phyloP scores from a whole-genome alignment of 2,797 vertebrate species.

The Vireo griseus region DNA sequence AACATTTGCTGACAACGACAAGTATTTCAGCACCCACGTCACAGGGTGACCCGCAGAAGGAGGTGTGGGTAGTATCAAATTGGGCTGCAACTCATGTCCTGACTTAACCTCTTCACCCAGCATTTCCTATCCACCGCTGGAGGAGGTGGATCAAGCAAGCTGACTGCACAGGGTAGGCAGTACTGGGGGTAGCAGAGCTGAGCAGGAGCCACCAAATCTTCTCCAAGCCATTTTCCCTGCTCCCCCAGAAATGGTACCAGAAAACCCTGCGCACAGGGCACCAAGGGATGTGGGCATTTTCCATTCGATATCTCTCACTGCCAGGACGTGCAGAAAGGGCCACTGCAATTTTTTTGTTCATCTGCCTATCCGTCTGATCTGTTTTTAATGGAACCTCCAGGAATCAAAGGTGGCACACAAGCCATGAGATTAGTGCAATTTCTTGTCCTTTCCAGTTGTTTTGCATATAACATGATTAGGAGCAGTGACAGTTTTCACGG shows the following conservation, averaged over 20 bases:
- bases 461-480: background rate
- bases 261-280: background rate
- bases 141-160: background rate
- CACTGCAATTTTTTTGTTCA: background rate
- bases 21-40: background rate
- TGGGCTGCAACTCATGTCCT: rapidly evolving
- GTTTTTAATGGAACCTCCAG: background rate
- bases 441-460: background rate
- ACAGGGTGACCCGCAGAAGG: background rate
- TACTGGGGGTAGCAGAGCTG: background rate
- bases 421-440: background rate
- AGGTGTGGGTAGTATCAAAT: background rate
- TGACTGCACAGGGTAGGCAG: background rate
- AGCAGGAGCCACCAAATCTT: background rate
- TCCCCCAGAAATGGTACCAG: background rate
- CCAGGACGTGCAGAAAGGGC: background rate
- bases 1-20: background rate
- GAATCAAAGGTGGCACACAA: background rate
- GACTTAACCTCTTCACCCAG: background rate
- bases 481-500: background rate
- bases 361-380: background rate
- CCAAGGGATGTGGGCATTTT: background rate
- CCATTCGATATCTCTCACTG: background rate
- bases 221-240: rapidly evolving
- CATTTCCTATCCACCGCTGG: background rate